A percentile compares a stretch with the other conserved stretches of the same genome.
phyloP scores from a whole-genome alignment of 2,888 invertebrate species.

The Lordiphosa andalusiaca region DNA sequence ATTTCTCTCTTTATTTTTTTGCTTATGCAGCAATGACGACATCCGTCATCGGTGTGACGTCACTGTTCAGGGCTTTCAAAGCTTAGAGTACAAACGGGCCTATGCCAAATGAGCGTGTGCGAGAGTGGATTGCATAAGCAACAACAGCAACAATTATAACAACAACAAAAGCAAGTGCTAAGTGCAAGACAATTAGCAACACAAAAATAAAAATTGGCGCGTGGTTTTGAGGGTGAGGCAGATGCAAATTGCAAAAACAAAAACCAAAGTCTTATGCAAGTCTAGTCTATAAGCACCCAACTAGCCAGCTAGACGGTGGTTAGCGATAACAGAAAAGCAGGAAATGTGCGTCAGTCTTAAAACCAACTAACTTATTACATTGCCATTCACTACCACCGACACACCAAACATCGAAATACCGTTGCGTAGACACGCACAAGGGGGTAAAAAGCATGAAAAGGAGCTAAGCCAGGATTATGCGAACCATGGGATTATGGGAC shows the following conservation, averaged over 20 bases:
- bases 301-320: not conserved
- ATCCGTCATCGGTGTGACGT: conserved; percentile 44
- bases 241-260: conserved; percentile 8
- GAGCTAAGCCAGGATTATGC: no score
- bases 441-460: no score
- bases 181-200: conserved; percentile 42
- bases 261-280: conserved; percentile 27
- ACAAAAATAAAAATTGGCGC: conserved; percentile 30
- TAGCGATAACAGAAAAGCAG: conserved; percentile 3
- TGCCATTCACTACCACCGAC: no score
- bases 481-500: no score
- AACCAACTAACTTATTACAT: not conserved
- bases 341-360: conserved; percentile 2
- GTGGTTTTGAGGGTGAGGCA: conserved; percentile 10
- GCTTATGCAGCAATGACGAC: conserved; percentile 34
- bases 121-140: conserved; percentile 48
- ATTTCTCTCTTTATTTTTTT: conserved; percentile 10
- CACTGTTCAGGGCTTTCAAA: conserved; percentile 17
- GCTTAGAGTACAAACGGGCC: not conserved
- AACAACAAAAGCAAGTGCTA: conserved; percentile 35
- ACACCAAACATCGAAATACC: no score
- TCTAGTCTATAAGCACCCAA: conserved; percentile 12
- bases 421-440: no score
- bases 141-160: conserved; percentile 14
- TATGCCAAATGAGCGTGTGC: conserved; percentile 51